Evolutionary conservation across 2,797 vertebrate species (phyloP).

Genomic region (Picus viridis): DNA sequence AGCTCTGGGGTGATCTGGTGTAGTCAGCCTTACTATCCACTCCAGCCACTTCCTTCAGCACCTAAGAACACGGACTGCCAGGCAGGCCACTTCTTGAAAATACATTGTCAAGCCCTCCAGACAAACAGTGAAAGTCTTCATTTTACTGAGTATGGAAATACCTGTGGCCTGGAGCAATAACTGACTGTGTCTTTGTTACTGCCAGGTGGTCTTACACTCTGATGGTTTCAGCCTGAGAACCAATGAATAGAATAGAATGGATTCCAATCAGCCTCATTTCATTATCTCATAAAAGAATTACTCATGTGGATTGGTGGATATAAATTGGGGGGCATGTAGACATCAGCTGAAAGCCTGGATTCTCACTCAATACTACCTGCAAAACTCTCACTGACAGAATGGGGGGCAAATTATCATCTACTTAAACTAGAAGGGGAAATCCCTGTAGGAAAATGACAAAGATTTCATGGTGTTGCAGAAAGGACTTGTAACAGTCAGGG

Average conservation of each 20-base stretch:
- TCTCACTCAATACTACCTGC: background rate
- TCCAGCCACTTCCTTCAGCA: background rate
- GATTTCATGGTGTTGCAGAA: background rate
- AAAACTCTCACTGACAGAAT: background rate
- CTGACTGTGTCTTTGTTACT: background rate
- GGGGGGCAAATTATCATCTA: background rate
- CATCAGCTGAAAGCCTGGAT: background rate
- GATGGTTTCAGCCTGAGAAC: conserved; percentile 14
- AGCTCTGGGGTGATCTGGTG: background rate
- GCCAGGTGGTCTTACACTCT: background rate
- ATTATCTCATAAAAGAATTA: background rate
- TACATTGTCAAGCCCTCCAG: background rate
- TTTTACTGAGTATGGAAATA: background rate
- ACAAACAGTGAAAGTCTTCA: background rate
- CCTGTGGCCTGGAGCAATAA: background rate
- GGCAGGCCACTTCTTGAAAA: background rate
- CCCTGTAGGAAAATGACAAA: background rate
- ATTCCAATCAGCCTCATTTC: background rate
- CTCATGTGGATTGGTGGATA: background rate
- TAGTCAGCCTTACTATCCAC: background rate
- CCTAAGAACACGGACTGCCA: background rate
- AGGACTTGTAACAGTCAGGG: background rate
- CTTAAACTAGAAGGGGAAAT: background rate
- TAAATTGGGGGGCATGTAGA: background rate
- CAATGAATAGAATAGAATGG: background rate